These are phyloP conservation scores for Hoplostethus atlanticus DNA, from an alignment of 2,797 vertebrate species.

Conservation along the genomic window DNA sequence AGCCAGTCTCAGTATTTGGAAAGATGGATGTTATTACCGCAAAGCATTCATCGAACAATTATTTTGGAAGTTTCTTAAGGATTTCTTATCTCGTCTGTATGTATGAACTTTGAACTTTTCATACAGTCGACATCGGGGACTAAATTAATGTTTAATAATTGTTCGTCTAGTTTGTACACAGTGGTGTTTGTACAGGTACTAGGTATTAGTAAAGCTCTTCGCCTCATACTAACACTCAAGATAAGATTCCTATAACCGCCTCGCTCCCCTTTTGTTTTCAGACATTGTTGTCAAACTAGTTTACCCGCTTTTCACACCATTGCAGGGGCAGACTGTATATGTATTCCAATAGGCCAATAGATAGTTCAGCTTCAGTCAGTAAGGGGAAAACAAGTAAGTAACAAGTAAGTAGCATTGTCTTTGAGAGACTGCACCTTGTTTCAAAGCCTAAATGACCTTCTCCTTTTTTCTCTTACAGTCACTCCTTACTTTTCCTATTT, in stretches of 20 bases:
- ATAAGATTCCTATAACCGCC: no score
- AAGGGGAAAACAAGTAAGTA: no score
- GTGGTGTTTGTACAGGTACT: neutral
- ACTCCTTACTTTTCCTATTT: constrained; percentile 16
- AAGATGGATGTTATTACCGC: no score
- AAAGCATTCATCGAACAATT: no score
- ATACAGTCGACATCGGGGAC: neutral
- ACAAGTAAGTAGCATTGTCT: no score
- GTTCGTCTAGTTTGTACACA: neutral
- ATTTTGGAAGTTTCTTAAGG: neutral
- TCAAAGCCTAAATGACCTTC: constrained; percentile 42
- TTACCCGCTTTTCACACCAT: constrained; percentile 48
- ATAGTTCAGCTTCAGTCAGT: neutral
- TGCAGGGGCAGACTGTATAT: neutral
- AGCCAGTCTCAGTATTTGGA: no score
- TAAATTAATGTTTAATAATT: neutral
- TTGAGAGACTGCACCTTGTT: constrained; percentile 30
- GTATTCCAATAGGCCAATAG: neutral
- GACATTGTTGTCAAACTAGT: constrained; percentile 64
- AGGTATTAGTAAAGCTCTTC: no score
- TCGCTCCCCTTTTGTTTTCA: constrained; percentile 1
- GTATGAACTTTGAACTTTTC: neutral
- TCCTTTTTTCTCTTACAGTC: neutral
- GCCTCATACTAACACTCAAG: no score
- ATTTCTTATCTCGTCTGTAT: neutral